Conservation (phyloP, 2,797 vertebrate species). For the Rachycentron canadum region DNA sequence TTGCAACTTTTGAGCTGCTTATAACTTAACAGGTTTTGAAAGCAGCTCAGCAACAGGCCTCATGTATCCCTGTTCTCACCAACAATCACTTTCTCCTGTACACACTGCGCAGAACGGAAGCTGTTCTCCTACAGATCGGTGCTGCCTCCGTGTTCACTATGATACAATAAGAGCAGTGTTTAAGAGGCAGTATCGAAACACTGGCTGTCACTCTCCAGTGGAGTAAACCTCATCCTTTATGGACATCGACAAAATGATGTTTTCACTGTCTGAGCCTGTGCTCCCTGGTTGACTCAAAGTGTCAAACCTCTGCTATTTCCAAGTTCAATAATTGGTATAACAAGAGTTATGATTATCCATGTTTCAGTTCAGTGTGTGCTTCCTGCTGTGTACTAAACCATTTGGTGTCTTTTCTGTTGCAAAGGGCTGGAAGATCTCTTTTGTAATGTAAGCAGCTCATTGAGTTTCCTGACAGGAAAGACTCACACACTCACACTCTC, state of each 20-base stretch:
- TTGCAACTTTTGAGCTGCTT: slow-evolving; percentile 53
- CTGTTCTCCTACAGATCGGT: slow-evolving; percentile 32
- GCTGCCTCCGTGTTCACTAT: slow-evolving; percentile 67
- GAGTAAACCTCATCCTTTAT: slow-evolving; percentile 77
- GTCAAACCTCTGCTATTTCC: slow-evolving; percentile 74
- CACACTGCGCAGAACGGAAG: slow-evolving; percentile 38
- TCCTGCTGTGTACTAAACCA: slow-evolving; percentile 68
- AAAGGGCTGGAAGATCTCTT: slow-evolving; percentile 74
- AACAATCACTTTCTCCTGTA: slow-evolving; percentile 47
- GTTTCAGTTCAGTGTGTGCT: slow-evolving; percentile 73
- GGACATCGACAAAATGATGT: slow-evolving; percentile 78
- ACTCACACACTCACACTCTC: slow-evolving; percentile 5
- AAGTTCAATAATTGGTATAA: slow-evolving; percentile 82
- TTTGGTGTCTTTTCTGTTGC: slow-evolving; percentile 73
- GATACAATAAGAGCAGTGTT: slow-evolving; percentile 63
- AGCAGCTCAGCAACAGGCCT: slow-evolving; percentile 67
- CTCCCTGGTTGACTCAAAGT: slow-evolving; percentile 71
- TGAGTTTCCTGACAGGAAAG: slow-evolving; percentile 77
- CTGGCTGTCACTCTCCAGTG: slow-evolving; percentile 71
- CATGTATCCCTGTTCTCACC: slow-evolving; percentile 55
- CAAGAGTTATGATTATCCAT: slow-evolving; percentile 76
- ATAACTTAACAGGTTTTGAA: slow-evolving; percentile 64
- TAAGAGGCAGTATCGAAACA: slow-evolving; percentile 56
- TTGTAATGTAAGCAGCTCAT: slow-evolving; percentile 81
- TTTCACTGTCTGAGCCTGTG: slow-evolving; percentile 59